These are phyloP conservation scores for Pollachius pollachius DNA, from an alignment of 2,113 vertebrate genomes.

Conservation along the genomic window DNA sequence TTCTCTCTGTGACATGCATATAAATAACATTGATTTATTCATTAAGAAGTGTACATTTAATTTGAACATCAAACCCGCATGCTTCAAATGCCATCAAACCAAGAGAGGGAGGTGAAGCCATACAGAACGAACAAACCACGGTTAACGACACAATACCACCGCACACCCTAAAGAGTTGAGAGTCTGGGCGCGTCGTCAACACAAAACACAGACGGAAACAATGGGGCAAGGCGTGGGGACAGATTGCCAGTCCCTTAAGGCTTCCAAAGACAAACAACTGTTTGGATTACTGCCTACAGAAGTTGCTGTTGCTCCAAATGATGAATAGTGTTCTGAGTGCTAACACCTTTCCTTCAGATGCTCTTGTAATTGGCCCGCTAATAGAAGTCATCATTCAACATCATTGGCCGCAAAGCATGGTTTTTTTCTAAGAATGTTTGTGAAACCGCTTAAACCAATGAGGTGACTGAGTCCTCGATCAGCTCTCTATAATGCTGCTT, in stretches of 20 bases:
- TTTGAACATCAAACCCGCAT: too few relatives aligned
- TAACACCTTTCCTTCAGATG: slow-evolving; percentile 44
- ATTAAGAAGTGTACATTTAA: too few relatives aligned
- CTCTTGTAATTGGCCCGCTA: slow-evolving; percentile 49
- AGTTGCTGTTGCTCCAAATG: slow-evolving; percentile 37
- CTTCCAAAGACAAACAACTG: slow-evolving; percentile 41
- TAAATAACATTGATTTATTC: too few relatives aligned
- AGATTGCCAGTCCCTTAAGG: slow-evolving; percentile 6
- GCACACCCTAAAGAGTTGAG: too few relatives aligned
- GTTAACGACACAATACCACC: too few relatives aligned
- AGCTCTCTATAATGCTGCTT: neutral
- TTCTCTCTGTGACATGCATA: too few relatives aligned
- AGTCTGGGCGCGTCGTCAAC: too few relatives aligned
- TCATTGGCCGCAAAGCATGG: neutral
- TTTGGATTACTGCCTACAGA: slow-evolving; percentile 34
- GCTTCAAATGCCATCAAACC: too few relatives aligned
- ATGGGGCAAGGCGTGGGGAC: neutral
- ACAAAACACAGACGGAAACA: too few relatives aligned
- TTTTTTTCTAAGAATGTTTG: neutral
- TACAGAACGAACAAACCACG: too few relatives aligned
- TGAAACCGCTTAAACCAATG: neutral
- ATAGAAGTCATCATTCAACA: slow-evolving; percentile 56
- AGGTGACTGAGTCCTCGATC: neutral
- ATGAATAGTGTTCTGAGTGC: slow-evolving; percentile 39
- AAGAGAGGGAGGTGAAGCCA: too few relatives aligned